Percentiles rank a stretch among this genome's conserved stretches.
Evolutionary conservation across 1,140 invertebrate genomes (phyloP).

Genomic region (Homalodisca vitripennis): DNA sequence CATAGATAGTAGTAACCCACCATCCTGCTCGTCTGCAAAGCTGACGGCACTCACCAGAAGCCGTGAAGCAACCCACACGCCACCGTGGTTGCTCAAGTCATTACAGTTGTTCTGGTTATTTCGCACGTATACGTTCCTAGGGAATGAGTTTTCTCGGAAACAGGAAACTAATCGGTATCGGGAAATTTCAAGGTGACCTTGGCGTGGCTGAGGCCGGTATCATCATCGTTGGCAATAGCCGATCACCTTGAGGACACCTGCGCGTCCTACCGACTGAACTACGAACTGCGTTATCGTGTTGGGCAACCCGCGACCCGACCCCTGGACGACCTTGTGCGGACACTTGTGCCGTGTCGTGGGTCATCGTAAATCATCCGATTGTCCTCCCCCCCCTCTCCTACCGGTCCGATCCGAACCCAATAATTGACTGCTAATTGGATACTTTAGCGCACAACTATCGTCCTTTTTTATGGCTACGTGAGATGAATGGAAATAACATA

Average conservation of each 20-base stretch:
- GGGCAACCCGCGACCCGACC: background rate
- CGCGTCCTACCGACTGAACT: background rate
- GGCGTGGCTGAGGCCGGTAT: background rate
- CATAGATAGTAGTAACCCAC: too few relatives aligned
- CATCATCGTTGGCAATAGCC: background rate
- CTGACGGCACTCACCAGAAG: background rate
- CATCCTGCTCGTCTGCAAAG: background rate
- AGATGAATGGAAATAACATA: background rate
- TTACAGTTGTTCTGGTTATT: background rate
- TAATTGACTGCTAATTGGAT: background rate
- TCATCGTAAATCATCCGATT: background rate
- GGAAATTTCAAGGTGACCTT: background rate
- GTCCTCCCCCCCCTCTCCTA: background rate
- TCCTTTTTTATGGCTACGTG: background rate
- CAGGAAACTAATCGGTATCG: background rate
- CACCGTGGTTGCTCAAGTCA: background rate
- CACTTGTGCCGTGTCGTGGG: background rate
- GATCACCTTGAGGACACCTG: conserved; percentile 21
- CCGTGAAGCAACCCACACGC: background rate
- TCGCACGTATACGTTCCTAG: conserved; percentile 1
- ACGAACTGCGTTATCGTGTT: background rate
- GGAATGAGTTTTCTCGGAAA: conserved; percentile 5
- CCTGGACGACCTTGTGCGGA: background rate
- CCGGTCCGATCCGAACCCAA: background rate
- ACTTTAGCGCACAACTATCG: background rate